A percentile compares a stretch with the other conserved stretches of the same genome.
Evolutionary conservation across 1,140 invertebrate genomes (phyloP).

Genomic region (Macrotrachela quadricornifera): DNA sequence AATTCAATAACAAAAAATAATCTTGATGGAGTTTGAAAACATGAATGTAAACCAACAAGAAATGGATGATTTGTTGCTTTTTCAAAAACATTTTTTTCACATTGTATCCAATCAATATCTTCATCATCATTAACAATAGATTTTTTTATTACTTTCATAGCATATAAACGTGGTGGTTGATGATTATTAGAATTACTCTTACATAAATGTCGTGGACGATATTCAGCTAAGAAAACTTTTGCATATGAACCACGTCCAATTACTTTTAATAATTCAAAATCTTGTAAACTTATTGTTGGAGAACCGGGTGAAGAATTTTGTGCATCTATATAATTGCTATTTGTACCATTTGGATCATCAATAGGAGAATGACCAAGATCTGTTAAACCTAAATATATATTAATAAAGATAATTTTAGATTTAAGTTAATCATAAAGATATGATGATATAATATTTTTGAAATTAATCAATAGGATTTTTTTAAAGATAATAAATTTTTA

Average conservation of each 20-base stretch:
- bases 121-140: conserved; percentile 92
- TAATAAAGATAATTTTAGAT: no score
- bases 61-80: conserved; percentile 99
- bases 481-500: no score
- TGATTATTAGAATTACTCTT: conserved; percentile 34
- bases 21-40: conserved; percentile 63
- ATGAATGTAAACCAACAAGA: conserved; percentile 91
- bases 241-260: conserved; percentile 96
- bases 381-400: no score
- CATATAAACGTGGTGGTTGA: conserved; percentile 80
- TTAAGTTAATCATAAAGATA: no score
- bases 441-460: no score
- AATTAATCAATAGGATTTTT: no score
- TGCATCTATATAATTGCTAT: no score
- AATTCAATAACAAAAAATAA: conserved; percentile 99
- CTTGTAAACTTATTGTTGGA: conserved; percentile 39
- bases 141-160: conserved; percentile 99
- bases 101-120: conserved; percentile 99
- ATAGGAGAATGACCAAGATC: no score
- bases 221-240: conserved; percentile 94
- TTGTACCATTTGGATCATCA: no score
- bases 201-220: conserved; percentile 36
- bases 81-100: conserved; percentile 98
- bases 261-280: conserved; percentile 89
- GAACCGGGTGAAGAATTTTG: no score